Percentiles rank a stretch among this genome's conserved stretches.
Evolutionary conservation across 1,140 invertebrate genomes (phyloP).

Genomic region (Diprion similis): DNA sequence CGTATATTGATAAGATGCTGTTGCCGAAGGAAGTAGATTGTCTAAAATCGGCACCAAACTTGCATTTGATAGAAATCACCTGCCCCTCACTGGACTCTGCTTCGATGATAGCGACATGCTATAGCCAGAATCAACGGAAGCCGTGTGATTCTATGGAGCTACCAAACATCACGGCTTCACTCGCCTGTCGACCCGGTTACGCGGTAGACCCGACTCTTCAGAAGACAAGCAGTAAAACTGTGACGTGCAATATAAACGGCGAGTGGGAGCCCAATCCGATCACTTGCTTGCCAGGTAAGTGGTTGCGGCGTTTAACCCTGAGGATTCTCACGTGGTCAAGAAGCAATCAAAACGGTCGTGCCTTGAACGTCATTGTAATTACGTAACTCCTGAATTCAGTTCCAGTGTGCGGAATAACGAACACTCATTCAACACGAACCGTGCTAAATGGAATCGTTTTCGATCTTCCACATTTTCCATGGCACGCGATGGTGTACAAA

Average conservation of each 20-base stretch:
- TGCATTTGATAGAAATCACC: slow-evolving; percentile 42
- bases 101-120: slow-evolving; percentile 39
- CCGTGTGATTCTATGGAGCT: slow-evolving; percentile 32
- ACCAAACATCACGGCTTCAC: slow-evolving; percentile 41
- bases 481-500: slow-evolving; percentile 55
- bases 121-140: slow-evolving; percentile 24
- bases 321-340: not conserved
- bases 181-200: slow-evolving; percentile 46
- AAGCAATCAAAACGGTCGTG: not conserved
- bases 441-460: slow-evolving; percentile 44
- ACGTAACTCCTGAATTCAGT: slow-evolving; percentile 11
- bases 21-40: too few species aligned
- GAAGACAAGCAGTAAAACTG: slow-evolving; percentile 20
- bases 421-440: slow-evolving; percentile 28
- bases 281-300: slow-evolving; percentile 53
- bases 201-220: slow-evolving; percentile 33
- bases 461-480: slow-evolving; percentile 51
- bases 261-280: slow-evolving; percentile 54
- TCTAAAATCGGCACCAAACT: too few species aligned
- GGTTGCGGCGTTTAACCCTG: slow-evolving; percentile 4
- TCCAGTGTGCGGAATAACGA: slow-evolving; percentile 48
- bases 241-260: slow-evolving; percentile 46
- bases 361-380: not conserved
- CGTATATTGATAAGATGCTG: too few species aligned
- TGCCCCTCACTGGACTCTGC: slow-evolving; percentile 39